Percentiles rank a stretch among this genome's conserved stretches.
Conservation (phyloP, 2,797 vertebrate genomes). For the Silurus lanzhouensis region DNA sequence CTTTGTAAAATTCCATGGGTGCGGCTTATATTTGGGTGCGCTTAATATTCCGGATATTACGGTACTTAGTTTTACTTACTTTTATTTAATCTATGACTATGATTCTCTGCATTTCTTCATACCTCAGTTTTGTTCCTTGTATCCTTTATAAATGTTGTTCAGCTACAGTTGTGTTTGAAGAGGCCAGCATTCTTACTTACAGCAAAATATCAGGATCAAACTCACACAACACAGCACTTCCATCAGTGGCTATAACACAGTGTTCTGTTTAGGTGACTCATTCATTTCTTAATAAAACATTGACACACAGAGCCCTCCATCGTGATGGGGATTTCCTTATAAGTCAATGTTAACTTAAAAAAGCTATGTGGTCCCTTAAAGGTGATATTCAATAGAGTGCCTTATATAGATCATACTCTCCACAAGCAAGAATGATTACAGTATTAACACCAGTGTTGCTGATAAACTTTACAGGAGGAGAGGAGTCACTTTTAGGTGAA, state of each 20-base stretch:
- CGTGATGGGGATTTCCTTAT: conserved; percentile 73
- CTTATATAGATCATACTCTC: conserved; percentile 73
- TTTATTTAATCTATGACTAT: conserved; percentile 39
- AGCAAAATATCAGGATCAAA: conserved; percentile 56
- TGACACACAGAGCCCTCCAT: conserved; percentile 48
- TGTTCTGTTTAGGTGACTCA: conserved; percentile 64
- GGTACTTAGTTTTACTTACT: too few species aligned
- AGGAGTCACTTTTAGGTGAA: conserved; percentile 9
- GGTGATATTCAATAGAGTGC: conserved; percentile 60
- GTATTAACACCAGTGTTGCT: conserved; percentile 52
- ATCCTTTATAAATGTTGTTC: conserved; percentile 60
- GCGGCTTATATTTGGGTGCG: too few species aligned
- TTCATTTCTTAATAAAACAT: conserved; percentile 53
- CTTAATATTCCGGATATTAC: too few species aligned
- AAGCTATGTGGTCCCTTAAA: conserved; percentile 63
- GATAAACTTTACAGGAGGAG: conserved; percentile 10
- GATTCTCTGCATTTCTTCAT: conserved; percentile 39
- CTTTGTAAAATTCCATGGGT: too few species aligned
- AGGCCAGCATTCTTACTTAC: conserved; percentile 22
- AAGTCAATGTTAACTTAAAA: conserved; percentile 75
- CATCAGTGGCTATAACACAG: conserved; percentile 52
- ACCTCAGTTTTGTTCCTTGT: conserved; percentile 64
- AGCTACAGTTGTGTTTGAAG: conserved; percentile 46
- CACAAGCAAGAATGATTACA: conserved; percentile 55
- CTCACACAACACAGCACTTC: conserved; percentile 29